Conservation (phyloP, 2,113 vertebrate species). For the Panthera uncia region DNA sequence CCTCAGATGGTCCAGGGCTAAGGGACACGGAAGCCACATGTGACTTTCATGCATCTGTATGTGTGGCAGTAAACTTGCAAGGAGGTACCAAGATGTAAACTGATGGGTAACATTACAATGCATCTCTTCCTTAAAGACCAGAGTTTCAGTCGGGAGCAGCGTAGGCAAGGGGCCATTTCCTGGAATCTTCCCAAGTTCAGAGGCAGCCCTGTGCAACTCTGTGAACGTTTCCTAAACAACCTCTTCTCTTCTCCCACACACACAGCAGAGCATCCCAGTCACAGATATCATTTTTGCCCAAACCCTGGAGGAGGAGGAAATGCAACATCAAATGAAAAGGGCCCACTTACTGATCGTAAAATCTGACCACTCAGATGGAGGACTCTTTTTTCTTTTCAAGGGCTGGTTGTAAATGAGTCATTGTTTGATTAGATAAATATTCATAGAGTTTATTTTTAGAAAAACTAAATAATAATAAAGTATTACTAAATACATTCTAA, state of each 20-base stretch:
- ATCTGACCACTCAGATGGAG: constrained; percentile 74
- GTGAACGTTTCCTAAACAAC: background rate
- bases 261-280: constrained; percentile 8
- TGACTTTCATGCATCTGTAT: background rate
- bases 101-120: background rate
- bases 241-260: background rate
- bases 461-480: constrained; percentile 75
- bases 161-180: background rate
- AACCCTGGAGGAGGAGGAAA: background rate
- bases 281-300: background rate
- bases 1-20: background rate
- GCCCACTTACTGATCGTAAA: constrained; percentile 67
- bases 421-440: constrained; percentile 73
- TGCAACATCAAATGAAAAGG: constrained; percentile 46
- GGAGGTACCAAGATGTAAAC: background rate
- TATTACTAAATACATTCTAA: constrained; percentile 37
- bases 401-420: constrained; percentile 68
- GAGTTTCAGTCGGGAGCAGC: background rate
- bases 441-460: constrained; percentile 67
- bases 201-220: background rate
- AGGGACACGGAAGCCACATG: background rate
- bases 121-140: constrained; percentile 21
- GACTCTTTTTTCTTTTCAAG: constrained; percentile 64
- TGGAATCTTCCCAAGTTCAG: background rate
- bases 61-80: background rate